Conservation (phyloP, 2,113 vertebrate genomes). For the Hipposideros armiger region DNA sequence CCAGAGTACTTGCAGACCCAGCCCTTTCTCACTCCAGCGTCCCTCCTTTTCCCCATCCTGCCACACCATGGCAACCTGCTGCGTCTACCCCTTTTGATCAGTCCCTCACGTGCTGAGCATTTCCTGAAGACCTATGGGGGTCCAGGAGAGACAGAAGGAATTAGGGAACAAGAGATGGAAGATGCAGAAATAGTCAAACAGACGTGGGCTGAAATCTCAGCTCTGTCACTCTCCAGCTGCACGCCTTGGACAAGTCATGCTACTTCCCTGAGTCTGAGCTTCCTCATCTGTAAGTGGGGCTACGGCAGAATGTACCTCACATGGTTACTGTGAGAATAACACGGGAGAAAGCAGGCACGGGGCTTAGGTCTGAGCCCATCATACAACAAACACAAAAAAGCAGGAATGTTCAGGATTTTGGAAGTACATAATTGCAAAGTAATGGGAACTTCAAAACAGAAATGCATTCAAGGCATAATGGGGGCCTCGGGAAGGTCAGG, state of each 20-base stretch:
- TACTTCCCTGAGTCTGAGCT: neutral
- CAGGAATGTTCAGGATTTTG: neutral
- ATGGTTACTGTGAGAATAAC: neutral
- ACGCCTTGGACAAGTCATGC: neutral
- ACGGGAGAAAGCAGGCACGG: accelerated
- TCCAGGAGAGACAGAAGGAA: neutral
- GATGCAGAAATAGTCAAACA: neutral
- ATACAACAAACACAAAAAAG: neutral
- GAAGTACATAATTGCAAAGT: neutral
- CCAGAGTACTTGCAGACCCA: neutral
- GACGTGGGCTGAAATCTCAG: neutral
- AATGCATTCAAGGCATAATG: neutral
- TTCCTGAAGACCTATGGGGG: neutral
- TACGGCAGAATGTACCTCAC: accelerated
- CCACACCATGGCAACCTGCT: neutral
- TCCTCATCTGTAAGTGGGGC: neutral
- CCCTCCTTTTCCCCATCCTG: neutral
- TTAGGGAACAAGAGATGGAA: neutral
- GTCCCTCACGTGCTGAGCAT: neutral
- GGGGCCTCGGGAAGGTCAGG: neutral
- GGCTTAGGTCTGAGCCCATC: neutral
- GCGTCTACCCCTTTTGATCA: neutral
- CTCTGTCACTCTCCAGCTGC: neutral
- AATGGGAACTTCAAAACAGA: neutral
- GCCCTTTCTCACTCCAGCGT: neutral